A percentile compares a stretch with the other conserved stretches of the same genome.
Conservation (phyloP, 2,888 invertebrate genomes). For the Thereva nobilitata region DNA sequence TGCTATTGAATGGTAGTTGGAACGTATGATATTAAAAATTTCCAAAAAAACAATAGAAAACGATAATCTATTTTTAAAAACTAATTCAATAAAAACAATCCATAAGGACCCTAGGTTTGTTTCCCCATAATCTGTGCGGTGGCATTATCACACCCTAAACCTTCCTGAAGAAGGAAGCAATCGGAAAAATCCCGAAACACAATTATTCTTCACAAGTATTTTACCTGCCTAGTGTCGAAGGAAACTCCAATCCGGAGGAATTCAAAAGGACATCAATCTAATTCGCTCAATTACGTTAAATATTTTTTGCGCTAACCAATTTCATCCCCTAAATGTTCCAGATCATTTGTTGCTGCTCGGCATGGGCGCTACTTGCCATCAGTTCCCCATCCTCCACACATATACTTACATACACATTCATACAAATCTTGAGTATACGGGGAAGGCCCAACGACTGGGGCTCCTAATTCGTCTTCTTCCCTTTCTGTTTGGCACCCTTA, state of each 20-base stretch:
- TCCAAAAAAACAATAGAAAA: too few relatives aligned
- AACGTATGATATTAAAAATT: too few relatives aligned
- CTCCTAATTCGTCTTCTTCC: neutral
- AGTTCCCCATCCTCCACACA: neutral
- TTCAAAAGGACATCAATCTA: slow-evolving; percentile 33
- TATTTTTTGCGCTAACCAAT: slow-evolving; percentile 29
- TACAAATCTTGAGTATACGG: neutral
- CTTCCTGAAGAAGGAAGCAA: too few relatives aligned
- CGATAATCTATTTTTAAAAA: too few relatives aligned
- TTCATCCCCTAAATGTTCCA: slow-evolving; percentile 22
- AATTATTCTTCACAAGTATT: neutral
- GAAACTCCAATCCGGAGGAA: slow-evolving; percentile 9
- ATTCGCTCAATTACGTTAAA: slow-evolving; percentile 33
- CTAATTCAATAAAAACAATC: too few relatives aligned
- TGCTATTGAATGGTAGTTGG: too few relatives aligned
- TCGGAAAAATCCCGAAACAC: neutral
- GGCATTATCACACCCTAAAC: too few relatives aligned
- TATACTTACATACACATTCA: neutral
- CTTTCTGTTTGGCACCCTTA: too few relatives aligned
- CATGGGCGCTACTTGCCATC: too few relatives aligned
- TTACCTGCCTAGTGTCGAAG: neutral
- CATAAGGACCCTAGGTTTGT: too few relatives aligned
- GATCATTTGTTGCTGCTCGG: slow-evolving; percentile 22
- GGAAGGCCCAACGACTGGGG: too few relatives aligned
- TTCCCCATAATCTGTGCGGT: too few relatives aligned